Conservation (phyloP, 2,797 vertebrate species). For the Sylvilagus floridanus region DNA sequence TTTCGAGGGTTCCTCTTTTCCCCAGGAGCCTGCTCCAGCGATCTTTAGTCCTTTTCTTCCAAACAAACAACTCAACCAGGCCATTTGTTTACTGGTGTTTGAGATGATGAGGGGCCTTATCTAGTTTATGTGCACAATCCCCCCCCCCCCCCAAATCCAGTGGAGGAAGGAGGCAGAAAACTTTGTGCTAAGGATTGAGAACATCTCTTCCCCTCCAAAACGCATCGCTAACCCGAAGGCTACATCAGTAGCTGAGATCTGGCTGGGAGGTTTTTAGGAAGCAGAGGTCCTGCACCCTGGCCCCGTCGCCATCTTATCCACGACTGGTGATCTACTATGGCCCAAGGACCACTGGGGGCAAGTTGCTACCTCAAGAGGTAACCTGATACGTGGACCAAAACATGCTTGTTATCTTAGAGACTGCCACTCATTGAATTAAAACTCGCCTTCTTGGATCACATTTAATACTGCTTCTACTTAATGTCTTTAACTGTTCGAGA, state of each 20-base stretch:
- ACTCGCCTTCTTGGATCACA: neutral
- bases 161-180: neutral
- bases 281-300: neutral
- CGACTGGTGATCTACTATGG: neutral
- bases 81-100: slow-evolving; percentile 68
- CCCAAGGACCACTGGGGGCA: neutral
- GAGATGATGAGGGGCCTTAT: neutral
- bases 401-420: neutral
- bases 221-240: accelerated
- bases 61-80: slow-evolving; percentile 71
- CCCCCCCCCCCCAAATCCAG: neutral
- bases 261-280: neutral
- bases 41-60: slow-evolving; percentile 74
- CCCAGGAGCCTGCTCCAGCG: slow-evolving; percentile 73
- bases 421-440: slow-evolving; percentile 13
- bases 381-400: neutral
- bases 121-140: neutral
- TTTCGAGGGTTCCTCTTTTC: slow-evolving; percentile 79
- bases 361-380: neutral
- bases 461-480: neutral
- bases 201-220: neutral
- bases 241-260: neutral
- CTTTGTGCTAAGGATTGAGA: neutral
- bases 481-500: slow-evolving; percentile 39
- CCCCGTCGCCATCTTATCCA: neutral